Evolutionary conservation across 2,888 invertebrate genomes (phyloP), one percentile per base, ranked within the genome.

Genomic region (Zaprionus obscuricornis): DNA sequence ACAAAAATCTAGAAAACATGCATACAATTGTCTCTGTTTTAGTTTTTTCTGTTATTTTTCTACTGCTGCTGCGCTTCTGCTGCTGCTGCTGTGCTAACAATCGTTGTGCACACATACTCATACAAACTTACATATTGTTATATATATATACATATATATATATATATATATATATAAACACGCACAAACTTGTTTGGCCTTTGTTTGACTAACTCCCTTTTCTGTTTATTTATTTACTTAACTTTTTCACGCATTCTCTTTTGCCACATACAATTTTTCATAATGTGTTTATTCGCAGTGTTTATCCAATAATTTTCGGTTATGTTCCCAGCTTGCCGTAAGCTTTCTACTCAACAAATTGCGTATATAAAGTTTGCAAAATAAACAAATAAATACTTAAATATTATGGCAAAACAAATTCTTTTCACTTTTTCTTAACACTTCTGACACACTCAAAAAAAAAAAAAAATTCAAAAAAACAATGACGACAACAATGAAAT

Each of bases 241-340:
- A 55, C 60, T 68, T 50, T 27, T 36, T 37, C 43, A 27, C 50
- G 37, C 49, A 40, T 17, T 27, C 43, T 50, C 39, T 31, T 47
- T 26, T 34, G 24, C 13, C 11, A 17, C 27, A 11, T 13, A 17
- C 24, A 45, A n/a, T 22, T 57, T 36, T 31, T 62, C 50, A 63
- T 83, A 79, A 83, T 83, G 76, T 79, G 73, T 83, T 76, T 75
- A 74, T 74, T 62, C 29, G 43, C 54, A 71, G 72, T 79, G 76
- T 83, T 75, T 83, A 57, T 63, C 14, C 45, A 62, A 85, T 79
- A 78, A 62, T 55, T 1, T 24, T 40, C 17, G 36, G 13, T 13
- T 36, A 16, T 13, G 11, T 17, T 2, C 22, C 3, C 27, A 16
- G 34, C 20, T 40, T 7, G 3, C 18, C 8, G 8, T 1, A 13